Base-by-base conservation (phyloP, 2,113 vertebrate genomes). In the Neomonachus schauinslandi region DNA sequence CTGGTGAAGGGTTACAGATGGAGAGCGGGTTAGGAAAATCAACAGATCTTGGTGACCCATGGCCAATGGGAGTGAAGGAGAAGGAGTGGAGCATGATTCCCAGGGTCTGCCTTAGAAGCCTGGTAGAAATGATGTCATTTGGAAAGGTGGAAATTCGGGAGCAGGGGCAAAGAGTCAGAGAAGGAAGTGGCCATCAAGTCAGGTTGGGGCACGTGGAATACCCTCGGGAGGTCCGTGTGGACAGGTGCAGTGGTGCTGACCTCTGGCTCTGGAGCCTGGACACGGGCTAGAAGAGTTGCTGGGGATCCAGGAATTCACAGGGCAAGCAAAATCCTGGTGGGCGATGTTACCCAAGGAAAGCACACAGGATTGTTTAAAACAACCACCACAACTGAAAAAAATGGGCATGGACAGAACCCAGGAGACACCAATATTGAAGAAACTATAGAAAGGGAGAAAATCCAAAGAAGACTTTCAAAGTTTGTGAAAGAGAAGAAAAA, bases 261-360 rank as follows among this genome's bases (percentile, higher is more conserved):
- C 82, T 42, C 53, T 46, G n/a, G 11, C 16, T 31, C 51, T 0
- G 2, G 65, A 16, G 57, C 9, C 83, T 24, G 51, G 53, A 55
- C 13, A 5, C 21, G 0, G 39, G 19, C 57, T 16, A 4, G 22
- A 14, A 7, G 3, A 24, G 36, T 65, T n/a, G 51, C 42, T 18
- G 0, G 10, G 55, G 13, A 33, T 1, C 33, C 18, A 22, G 31
- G 16, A 71, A 57, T 11, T 49, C 0, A 2, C 22, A 3, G 2
- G 33, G 7, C 5, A 39, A n/a, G 2, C 71, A 5, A 1, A 31
- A 33, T 12, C 59, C 53, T 16, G n/a, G 63, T 39, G 18, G 4
- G 21, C 1, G 0, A 1, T 16, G 19, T 1, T 18, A 16, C 15
- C 69, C 53, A 90, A n/a, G 42, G 69, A 72, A 88, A 51, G 55